A percentile compares a stretch with the other conserved stretches of the same genome.
Evolutionary conservation across 2,888 invertebrate species (phyloP).

Genomic region (Caradrina clavipalpis): DNA sequence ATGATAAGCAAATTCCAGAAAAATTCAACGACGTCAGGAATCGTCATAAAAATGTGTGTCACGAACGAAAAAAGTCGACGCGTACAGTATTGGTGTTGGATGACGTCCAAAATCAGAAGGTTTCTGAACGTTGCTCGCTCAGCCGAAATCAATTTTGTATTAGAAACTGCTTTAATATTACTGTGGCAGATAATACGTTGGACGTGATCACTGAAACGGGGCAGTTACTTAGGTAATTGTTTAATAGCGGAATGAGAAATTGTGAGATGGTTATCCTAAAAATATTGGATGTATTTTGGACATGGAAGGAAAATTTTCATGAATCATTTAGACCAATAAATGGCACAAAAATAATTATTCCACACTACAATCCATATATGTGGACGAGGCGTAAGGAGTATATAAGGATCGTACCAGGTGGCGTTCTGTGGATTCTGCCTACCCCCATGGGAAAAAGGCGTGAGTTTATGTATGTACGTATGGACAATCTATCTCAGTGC

Average conservation of each 20-base stretch:
- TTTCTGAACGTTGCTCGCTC: slow-evolving; percentile 63
- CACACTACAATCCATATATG: too few species aligned
- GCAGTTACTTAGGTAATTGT: slow-evolving; percentile 42
- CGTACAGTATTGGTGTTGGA: slow-evolving; percentile 70
- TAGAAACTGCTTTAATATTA: slow-evolving; percentile 59
- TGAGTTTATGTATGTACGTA: too few species aligned
- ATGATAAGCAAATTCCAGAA: slow-evolving; percentile 56
- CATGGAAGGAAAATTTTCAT: too few species aligned
- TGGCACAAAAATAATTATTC: too few species aligned
- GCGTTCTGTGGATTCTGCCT: too few species aligned
- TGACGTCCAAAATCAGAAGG: slow-evolving; percentile 69
- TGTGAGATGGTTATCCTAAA: slow-evolving; percentile 31
- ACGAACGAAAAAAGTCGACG: slow-evolving; percentile 65
- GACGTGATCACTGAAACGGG: slow-evolving; percentile 56
- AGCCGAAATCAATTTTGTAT: slow-evolving; percentile 76
- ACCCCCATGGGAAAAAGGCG: too few species aligned
- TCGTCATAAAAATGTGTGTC: slow-evolving; percentile 69
- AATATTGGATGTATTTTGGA: neutral
- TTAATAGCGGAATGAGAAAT: slow-evolving; percentile 26
- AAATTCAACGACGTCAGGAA: slow-evolving; percentile 56
- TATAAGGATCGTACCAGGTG: too few species aligned
- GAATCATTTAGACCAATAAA: too few species aligned
- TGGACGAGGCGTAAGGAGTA: too few species aligned
- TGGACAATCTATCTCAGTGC: too few species aligned
- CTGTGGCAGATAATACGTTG: slow-evolving; percentile 61